phyloP scores from a whole-genome alignment of 2,113 vertebrate genomes.

The Sardina pilchardus region DNA sequence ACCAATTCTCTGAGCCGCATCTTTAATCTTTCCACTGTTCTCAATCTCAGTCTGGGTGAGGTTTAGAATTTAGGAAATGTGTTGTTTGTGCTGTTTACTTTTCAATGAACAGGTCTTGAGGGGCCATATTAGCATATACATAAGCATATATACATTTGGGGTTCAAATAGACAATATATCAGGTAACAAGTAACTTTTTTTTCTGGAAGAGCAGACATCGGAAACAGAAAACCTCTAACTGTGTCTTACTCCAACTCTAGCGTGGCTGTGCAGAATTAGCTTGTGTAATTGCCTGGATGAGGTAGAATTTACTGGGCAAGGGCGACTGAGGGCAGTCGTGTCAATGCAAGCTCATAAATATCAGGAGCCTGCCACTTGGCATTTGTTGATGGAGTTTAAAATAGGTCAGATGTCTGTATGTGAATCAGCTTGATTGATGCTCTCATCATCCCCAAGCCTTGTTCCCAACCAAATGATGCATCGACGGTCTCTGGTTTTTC shows the following conservation, averaged over 20 bases:
- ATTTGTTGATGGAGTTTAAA: slow-evolving; percentile 56
- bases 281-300: neutral
- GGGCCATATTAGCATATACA: neutral
- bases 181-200: neutral
- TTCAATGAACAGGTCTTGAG: neutral
- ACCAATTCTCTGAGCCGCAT: neutral
- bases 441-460: slow-evolving; percentile 43
- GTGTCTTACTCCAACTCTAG: neutral
- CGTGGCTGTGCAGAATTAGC: neutral
- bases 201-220: neutral
- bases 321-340: neutral
- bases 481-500: slow-evolving; percentile 45
- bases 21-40: neutral
- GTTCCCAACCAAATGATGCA: slow-evolving; percentile 34
- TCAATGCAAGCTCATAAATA: neutral
- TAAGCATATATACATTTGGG: too few species aligned
- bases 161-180: neutral
- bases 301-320: neutral
- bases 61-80: neutral
- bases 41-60: neutral
- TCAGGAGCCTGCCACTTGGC: slow-evolving; percentile 48
- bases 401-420: slow-evolving; percentile 46
- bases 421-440: slow-evolving; percentile 53
- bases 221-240: neutral
- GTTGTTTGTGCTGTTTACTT: neutral